phyloP scores from a whole-genome alignment of 2,888 invertebrate species.

The Callyntrura sp. region DNA sequence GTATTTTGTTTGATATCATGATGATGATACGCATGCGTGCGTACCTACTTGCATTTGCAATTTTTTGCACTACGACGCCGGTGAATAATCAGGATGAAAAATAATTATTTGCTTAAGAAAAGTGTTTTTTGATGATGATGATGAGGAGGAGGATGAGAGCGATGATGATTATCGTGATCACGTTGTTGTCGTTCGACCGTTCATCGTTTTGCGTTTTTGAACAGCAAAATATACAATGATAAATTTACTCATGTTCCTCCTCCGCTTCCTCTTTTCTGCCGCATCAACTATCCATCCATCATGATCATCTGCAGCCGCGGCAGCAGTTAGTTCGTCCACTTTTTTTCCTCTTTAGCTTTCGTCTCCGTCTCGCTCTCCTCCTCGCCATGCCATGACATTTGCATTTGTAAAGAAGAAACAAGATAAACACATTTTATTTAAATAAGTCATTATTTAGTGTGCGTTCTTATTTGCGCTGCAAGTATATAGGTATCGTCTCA shows the following conservation, averaged over 20 bases:
- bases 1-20: conserved; percentile 33
- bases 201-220: conserved; percentile 37
- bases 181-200: conserved; percentile 24
- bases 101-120: conserved; percentile 48
- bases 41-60: background rate
- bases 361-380: conserved; percentile 7
- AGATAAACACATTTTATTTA: conserved; percentile 58
- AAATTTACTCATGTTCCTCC: conserved; percentile 58
- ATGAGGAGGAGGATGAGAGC: background rate
- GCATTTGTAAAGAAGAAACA: conserved; percentile 14
- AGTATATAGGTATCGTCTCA: background rate
- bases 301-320: conserved; percentile 27
- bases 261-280: conserved; percentile 47
- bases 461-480: conserved; percentile 21
- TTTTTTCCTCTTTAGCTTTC: conserved; percentile 8
- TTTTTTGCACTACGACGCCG: background rate
- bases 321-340: background rate
- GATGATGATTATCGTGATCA: conserved; percentile 42
- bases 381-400: conserved; percentile 25
- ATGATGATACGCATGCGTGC: background rate
- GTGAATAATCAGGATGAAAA: conserved; percentile 31
- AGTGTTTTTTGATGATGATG: conserved; percentile 6
- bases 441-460: conserved; percentile 53
- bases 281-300: conserved; percentile 53
- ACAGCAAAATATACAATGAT: conserved; percentile 53